phyloP scores from a whole-genome alignment of 2,888 invertebrate genomes.

The Anoncus sp. region DNA sequence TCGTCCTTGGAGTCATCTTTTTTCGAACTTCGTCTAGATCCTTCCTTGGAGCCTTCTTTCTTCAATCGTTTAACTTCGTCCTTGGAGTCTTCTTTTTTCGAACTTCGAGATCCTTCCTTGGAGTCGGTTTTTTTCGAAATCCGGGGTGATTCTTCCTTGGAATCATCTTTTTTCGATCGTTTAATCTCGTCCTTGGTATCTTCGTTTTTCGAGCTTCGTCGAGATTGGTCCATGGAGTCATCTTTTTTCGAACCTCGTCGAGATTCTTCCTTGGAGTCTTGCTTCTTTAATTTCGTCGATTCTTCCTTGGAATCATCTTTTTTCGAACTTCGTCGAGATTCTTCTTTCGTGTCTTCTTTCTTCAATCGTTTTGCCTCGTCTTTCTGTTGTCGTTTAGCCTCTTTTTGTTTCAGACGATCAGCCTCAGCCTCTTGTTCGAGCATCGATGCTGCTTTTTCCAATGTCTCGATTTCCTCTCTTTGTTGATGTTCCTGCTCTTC shows the following conservation, averaged over 20 bases:
- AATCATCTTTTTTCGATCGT: slow-evolving; percentile 39
- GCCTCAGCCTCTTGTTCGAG: slow-evolving; percentile 8
- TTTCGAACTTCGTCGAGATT: slow-evolving; percentile 19
- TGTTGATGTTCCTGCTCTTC: slow-evolving; percentile 34
- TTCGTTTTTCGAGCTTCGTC: slow-evolving; percentile 7
- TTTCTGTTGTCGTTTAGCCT: slow-evolving; percentile 57
- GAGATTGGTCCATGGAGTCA: neutral
- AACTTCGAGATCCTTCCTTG: slow-evolving; percentile 61
- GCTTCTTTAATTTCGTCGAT: slow-evolving; percentile 38
- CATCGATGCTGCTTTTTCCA: neutral
- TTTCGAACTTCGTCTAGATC: slow-evolving; percentile 13
- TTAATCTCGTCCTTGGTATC: slow-evolving; percentile 25
- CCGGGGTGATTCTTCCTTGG: neutral
- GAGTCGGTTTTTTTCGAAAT: neutral
- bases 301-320: slow-evolving; percentile 56
- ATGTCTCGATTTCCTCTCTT: slow-evolving; percentile 19
- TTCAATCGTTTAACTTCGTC: slow-evolving; percentile 68
- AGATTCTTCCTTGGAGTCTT: slow-evolving; percentile 61
- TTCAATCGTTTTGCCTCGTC: slow-evolving; percentile 54
- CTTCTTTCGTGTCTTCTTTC: slow-evolving; percentile 50
- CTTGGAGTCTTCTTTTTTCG: slow-evolving; percentile 20
- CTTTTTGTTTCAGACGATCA: slow-evolving; percentile 11
- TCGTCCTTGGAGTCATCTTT: too few relatives aligned
- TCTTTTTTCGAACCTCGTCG: slow-evolving; percentile 16
- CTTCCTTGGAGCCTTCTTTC: slow-evolving; percentile 50